Percentiles rank a stretch among this genome's conserved stretches.
Conservation (phyloP, 2,888 invertebrate genomes). For the Beris chalybata region DNA sequence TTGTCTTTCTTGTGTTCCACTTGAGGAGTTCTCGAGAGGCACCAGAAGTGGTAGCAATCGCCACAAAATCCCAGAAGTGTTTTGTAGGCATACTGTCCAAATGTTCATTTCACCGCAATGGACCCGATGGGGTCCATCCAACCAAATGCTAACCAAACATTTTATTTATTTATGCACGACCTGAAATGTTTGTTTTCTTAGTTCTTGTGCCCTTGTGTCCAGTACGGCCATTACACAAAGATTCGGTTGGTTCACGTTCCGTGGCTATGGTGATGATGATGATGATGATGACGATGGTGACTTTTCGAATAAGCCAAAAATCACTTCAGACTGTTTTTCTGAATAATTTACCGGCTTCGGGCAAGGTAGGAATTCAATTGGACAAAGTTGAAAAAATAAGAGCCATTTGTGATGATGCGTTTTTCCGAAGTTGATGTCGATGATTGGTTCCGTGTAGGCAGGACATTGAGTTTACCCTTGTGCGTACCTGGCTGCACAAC, state of each 20-base stretch:
- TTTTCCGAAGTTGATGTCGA: slow-evolving; percentile 15
- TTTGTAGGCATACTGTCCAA: slow-evolving; percentile 2
- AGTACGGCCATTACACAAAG: slow-evolving; percentile 1
- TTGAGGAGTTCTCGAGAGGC: slow-evolving; percentile 9
- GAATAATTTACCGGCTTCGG: slow-evolving; percentile 1
- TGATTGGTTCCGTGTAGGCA: neutral
- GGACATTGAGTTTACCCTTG: slow-evolving; percentile 5
- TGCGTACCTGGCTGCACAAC: slow-evolving; percentile 14
- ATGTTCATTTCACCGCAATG: slow-evolving; percentile 6
- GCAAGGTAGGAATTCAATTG: neutral
- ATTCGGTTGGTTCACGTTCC: slow-evolving; percentile 1
- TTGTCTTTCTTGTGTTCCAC: slow-evolving; percentile 23
- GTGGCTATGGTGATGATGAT: neutral
- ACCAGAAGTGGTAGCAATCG: slow-evolving; percentile 8
- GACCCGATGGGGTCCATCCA: neutral
- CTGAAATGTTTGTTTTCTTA: slow-evolving; percentile 18
- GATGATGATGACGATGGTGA: slow-evolving; percentile 8
- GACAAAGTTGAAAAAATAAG: slow-evolving; percentile 8
- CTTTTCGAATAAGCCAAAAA: slow-evolving; percentile 3
- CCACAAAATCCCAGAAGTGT: slow-evolving; percentile 13
- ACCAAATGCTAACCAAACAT: neutral
- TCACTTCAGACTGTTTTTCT: slow-evolving; percentile 11
- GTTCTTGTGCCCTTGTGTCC: slow-evolving; percentile 8
- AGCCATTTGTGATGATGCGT: slow-evolving; percentile 25
- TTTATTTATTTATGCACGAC: slow-evolving; percentile 12